Conservation (phyloP, 2,797 vertebrate genomes). For the Platyrinchus mystaceus region DNA sequence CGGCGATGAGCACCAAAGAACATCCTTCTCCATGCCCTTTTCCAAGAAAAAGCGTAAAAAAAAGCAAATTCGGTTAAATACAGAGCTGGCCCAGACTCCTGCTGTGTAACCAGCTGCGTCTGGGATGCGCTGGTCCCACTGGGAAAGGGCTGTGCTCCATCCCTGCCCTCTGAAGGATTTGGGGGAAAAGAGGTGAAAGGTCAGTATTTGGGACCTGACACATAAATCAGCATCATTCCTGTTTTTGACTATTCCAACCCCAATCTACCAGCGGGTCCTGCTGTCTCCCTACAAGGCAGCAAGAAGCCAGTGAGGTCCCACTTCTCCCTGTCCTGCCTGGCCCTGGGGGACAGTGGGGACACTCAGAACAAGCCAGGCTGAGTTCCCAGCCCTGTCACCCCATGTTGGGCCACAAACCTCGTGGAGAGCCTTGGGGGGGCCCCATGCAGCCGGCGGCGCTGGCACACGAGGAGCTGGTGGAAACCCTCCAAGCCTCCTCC, state of each 20-base stretch:
- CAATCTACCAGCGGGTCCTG: background rate
- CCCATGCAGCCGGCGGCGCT: fast-evolving
- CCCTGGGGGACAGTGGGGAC: background rate
- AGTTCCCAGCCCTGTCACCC: background rate
- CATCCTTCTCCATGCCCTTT: background rate
- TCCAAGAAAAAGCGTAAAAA: background rate
- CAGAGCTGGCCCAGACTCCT: background rate
- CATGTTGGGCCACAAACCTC: background rate
- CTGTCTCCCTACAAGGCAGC: background rate
- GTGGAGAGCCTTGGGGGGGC: fast-evolving
- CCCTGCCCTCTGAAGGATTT: background rate
- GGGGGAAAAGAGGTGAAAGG: background rate
- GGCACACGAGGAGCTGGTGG: background rate
- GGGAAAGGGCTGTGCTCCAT: background rate
- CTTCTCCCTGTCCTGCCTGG: background rate
- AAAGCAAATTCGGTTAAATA: background rate
- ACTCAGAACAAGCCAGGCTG: background rate
- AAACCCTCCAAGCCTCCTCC: background rate
- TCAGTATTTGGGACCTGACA: fast-evolving
- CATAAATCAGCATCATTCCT: background rate
- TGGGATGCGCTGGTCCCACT: background rate
- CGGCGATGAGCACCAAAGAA: fast-evolving
- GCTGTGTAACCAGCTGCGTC: fast-evolving
- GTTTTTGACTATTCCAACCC: background rate
- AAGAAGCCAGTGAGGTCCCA: background rate